Percentiles rank a stretch among this genome's conserved stretches.
phyloP scores from a whole-genome alignment of 2,888 invertebrate genomes.

The Agrochola lota region DNA sequence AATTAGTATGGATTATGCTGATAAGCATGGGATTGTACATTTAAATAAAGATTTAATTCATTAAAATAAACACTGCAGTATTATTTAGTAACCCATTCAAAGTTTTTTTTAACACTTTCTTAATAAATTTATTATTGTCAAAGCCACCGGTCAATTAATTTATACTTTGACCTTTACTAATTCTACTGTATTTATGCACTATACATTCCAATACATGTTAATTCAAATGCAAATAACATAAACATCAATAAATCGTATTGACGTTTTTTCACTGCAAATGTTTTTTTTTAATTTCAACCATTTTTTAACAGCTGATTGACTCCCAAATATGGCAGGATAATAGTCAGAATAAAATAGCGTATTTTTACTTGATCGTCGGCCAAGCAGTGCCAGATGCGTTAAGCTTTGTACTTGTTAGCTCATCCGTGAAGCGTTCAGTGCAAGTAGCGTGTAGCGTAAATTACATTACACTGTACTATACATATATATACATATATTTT shows the following conservation, averaged over 20 bases:
- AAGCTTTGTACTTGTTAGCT: constrained; percentile 29
- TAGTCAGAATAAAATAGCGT: neutral
- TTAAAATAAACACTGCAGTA: neutral
- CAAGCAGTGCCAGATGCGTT: constrained; percentile 6
- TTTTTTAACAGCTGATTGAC: too few relatives aligned
- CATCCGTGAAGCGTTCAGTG: constrained; percentile 36
- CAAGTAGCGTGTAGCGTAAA: constrained; percentile 25
- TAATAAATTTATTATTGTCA: constrained; percentile 17
- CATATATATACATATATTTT: too few relatives aligned
- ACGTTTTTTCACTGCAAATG: neutral
- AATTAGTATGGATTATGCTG: constrained; percentile 4
- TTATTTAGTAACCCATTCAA: constrained; percentile 2
- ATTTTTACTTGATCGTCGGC: constrained; percentile 8
- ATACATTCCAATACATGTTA: neutral
- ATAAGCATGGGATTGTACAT: neutral
- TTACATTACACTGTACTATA: neutral
- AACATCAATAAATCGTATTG: neutral
- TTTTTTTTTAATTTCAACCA: too few relatives aligned
- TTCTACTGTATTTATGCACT: neutral
- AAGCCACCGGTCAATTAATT: neutral
- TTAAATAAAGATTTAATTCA: neutral
- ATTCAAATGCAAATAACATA: neutral
- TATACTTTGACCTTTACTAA: constrained; percentile 5
- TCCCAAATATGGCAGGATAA: neutral
- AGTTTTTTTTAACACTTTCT: neutral